Conservation (phyloP, 2,797 vertebrate species). For the Myotis pilosus region DNA sequence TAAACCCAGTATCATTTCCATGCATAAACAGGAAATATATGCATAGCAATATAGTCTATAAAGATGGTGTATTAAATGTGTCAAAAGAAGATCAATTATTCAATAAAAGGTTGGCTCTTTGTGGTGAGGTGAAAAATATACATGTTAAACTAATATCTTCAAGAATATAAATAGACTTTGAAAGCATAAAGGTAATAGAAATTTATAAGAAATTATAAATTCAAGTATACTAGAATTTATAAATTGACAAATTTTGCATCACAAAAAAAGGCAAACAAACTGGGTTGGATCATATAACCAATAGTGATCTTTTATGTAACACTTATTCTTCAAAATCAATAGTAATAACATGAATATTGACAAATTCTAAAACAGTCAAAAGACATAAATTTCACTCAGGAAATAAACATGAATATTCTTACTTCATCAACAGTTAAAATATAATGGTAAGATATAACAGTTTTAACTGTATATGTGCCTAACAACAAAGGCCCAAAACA, state of each 20-base stretch:
- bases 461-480: conserved; percentile 12
- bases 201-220: neutral
- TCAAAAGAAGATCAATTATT: neutral
- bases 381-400: neutral
- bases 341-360: conserved; percentile 7
- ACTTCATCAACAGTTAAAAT: conserved; percentile 38
- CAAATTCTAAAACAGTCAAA: conserved; percentile 21
- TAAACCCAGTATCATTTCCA: neutral
- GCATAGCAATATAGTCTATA: neutral
- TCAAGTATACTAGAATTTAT: neutral
- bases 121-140: neutral
- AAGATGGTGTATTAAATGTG: conserved; percentile 3
- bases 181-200: neutral
- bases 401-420: conserved; percentile 36
- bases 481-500: neutral
- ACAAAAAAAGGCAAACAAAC: conserved; percentile 19
- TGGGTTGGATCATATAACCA: neutral
- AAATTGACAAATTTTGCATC: conserved; percentile 21
- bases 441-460: neutral
- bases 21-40: neutral
- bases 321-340: neutral
- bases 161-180: neutral
- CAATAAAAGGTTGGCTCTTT: conserved; percentile 1
- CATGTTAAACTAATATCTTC: conserved; percentile 11
- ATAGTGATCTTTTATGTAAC: neutral